Percentiles rank a stretch among this genome's conserved stretches.
Conservation (phyloP, 2,113 vertebrate genomes). For the Muscicapa adusta region DNA sequence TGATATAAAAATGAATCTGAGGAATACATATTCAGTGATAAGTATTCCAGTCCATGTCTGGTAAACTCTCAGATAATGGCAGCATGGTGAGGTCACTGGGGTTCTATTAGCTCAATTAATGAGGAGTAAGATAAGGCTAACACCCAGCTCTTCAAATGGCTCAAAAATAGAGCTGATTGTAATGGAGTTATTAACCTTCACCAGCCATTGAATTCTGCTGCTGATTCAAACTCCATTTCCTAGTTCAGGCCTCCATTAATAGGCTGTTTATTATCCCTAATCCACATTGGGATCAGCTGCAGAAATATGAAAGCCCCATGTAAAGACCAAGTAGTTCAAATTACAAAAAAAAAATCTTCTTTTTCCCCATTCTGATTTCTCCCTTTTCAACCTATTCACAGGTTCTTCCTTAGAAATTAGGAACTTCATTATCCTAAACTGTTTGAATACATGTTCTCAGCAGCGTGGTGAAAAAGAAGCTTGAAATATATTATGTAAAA, state of each 20-base stretch:
- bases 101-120: conserved; percentile 98
- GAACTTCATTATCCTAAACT: not conserved
- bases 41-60: conserved; percentile 85
- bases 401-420: not conserved
- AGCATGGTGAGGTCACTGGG: conserved; percentile 78
- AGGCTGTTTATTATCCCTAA: conserved; percentile 83
- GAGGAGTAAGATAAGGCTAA: conserved; percentile 95
- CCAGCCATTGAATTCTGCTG: conserved; percentile 73
- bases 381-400: not conserved
- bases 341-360: not conserved
- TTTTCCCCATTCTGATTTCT: conserved; percentile 3
- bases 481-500: not conserved
- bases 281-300: conserved; percentile 73
- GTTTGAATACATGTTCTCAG: not conserved
- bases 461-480: not conserved
- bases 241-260: conserved; percentile 80
- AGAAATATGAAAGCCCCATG: conserved; percentile 58
- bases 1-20: not conserved
- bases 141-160: conserved; percentile 84
- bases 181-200: conserved; percentile 99
- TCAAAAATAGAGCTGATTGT: conserved; percentile 87
- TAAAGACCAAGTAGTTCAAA: conserved; percentile 42
- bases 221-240: conserved; percentile 76
- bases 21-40: conserved; percentile 65
- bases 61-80: conserved; percentile 79